Percentiles rank a stretch among this genome's conserved stretches.
phyloP scores from a whole-genome alignment of 2,888 invertebrate species.

The Leptothorax acervorum region DNA sequence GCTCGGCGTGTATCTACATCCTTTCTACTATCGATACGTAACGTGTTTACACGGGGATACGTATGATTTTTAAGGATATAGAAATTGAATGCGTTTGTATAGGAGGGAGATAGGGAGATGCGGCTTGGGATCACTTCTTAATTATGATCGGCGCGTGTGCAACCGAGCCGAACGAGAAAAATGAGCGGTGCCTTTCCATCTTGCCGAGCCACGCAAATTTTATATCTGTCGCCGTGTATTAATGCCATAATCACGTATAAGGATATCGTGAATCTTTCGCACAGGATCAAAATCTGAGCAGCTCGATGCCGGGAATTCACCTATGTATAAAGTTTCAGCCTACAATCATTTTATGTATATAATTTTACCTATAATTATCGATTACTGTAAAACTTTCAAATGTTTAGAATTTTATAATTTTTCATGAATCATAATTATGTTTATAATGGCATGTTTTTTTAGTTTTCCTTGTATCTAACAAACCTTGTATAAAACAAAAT shows the following conservation, averaged over 20 bases:
- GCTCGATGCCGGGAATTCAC: background rate
- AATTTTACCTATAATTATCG: background rate
- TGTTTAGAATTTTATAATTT: background rate
- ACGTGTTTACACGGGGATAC: slow-evolving; percentile 34
- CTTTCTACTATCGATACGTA: slow-evolving; percentile 54
- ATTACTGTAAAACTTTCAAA: background rate
- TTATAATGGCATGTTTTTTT: background rate
- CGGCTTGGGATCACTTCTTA: slow-evolving; percentile 65
- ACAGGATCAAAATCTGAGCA: slow-evolving; percentile 9
- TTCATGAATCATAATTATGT: background rate
- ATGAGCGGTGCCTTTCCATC: slow-evolving; percentile 66
- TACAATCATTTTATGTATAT: background rate
- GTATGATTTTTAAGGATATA: slow-evolving; percentile 54
- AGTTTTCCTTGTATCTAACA: background rate
- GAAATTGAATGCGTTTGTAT: slow-evolving; percentile 42
- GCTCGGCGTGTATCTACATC: slow-evolving; percentile 58
- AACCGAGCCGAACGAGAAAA: slow-evolving; percentile 70
- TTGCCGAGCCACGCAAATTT: slow-evolving; percentile 66
- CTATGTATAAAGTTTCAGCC: background rate
- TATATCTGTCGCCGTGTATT: slow-evolving; percentile 63
- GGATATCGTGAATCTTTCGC: slow-evolving; percentile 7
- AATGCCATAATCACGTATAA: slow-evolving; percentile 18
- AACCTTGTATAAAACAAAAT: background rate
- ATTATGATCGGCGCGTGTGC: slow-evolving; percentile 71
- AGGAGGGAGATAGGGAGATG: slow-evolving; percentile 28